Conservation (phyloP, 2,113 vertebrate species). For the Spea multiplicata region DNA sequence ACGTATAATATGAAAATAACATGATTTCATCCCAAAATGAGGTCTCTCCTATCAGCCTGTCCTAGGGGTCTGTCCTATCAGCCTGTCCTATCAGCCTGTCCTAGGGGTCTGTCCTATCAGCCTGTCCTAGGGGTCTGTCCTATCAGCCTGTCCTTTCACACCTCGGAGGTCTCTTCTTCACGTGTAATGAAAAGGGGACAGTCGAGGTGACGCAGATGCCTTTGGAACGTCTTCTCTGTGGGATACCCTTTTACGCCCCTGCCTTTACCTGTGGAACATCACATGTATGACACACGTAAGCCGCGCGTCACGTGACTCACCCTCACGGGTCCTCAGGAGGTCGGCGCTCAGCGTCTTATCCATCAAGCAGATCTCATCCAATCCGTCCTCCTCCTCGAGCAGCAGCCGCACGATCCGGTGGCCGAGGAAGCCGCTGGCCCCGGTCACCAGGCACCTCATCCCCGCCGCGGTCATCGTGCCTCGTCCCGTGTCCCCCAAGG, state of each 20-base stretch:
- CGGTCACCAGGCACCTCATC: slow-evolving; percentile 83
- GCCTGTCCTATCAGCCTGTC: too few species aligned
- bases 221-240: not conserved
- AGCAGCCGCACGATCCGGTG: slow-evolving; percentile 71
- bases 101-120: too few species aligned
- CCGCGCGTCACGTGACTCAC: slow-evolving; percentile 56
- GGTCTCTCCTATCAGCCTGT: too few species aligned
- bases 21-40: too few species aligned
- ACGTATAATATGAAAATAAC: too few species aligned
- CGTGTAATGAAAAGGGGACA: not conserved
- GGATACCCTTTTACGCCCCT: not conserved
- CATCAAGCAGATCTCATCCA: slow-evolving; percentile 75
- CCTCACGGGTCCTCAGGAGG: slow-evolving; percentile 50
- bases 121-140: too few species aligned
- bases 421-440: slow-evolving; percentile 86
- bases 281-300: not conserved
- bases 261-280: not conserved
- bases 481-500: too few species aligned
- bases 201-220: not conserved
- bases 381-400: slow-evolving; percentile 71
- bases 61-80: too few species aligned
- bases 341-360: slow-evolving; percentile 69
- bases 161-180: not conserved
- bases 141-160: too few species aligned
- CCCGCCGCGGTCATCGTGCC: slow-evolving; percentile 66